A percentile compares a stretch with the other conserved stretches of the same genome.
These are phyloP conservation scores for Sebastes wilsoni DNA, from an alignment of 2,797 vertebrate genomes.

Conservation along the genomic window DNA sequence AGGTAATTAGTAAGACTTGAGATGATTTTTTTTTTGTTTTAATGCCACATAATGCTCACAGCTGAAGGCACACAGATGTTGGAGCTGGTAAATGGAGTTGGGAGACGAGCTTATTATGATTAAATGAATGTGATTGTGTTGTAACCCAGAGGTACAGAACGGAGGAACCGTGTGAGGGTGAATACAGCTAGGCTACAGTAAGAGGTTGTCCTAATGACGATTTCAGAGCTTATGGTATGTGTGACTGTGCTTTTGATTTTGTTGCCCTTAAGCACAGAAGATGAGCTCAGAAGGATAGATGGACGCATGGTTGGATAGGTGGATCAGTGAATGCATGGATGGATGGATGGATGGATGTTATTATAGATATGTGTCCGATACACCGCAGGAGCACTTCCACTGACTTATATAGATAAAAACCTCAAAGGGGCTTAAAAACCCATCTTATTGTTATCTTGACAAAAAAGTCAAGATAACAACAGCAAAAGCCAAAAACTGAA, in stretches of 20 bases:
- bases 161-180: conserved; percentile 18
- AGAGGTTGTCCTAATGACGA: conserved; percentile 28
- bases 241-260: conserved; percentile 17
- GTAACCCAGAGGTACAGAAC: conserved; percentile 43
- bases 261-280: conserved; percentile 6
- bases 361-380: conserved; percentile 31
- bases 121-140: conserved; percentile 68
- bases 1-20: conserved; percentile 66
- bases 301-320: not conserved
- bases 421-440: conserved; percentile 33
- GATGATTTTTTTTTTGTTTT: conserved; percentile 14
- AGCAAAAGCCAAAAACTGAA: conserved; percentile 29
- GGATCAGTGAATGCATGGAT: conserved; percentile 11
- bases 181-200: conserved; percentile 19
- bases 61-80: conserved; percentile 68
- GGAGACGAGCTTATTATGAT: conserved; percentile 62
- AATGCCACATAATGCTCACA: conserved; percentile 55
- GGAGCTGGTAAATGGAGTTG: conserved; percentile 61
- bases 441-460: conserved; percentile 29
- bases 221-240: conserved; percentile 7
- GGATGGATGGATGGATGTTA: conserved; percentile 29
- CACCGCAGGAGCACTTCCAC: conserved; percentile 11
- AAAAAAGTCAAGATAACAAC: conserved; percentile 37
- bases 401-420: conserved; percentile 35
- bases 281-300: not conserved